phyloP scores from a whole-genome alignment of 92 coral and sea anemone genomes.

The Siderastrea radians region DNA sequence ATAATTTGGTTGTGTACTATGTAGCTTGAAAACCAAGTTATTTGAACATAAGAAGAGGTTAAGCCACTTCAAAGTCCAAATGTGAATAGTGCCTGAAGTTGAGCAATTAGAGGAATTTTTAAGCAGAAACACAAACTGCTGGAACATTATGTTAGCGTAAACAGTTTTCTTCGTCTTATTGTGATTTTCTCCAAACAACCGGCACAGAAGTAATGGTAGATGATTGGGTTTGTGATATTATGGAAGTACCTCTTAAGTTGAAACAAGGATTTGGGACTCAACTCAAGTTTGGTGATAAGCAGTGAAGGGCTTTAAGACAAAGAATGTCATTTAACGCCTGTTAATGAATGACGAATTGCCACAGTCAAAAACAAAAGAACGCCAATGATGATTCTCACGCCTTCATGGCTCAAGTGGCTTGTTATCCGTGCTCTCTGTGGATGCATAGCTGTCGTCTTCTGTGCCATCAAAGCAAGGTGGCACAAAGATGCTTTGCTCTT shows the following conservation, averaged over 20 bases:
- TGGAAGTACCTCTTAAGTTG: background rate
- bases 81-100: slow-evolving; percentile 10
- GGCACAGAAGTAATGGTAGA: background rate
- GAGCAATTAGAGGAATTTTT: background rate
- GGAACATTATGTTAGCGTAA: background rate
- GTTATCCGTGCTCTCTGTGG: background rate
- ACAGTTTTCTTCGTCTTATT: background rate
- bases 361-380: background rate
- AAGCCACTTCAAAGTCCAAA: too few species aligned
- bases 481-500: background rate
- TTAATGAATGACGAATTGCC: slow-evolving; percentile 11
- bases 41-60: too few species aligned
- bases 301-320: slow-evolving; percentile 10
- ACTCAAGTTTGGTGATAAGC: slow-evolving; percentile 3
- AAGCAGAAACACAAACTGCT: background rate
- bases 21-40: too few species aligned
- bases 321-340: slow-evolving; percentile 15
- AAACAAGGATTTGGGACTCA: slow-evolving; percentile 6
- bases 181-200: background rate
- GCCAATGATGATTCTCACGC: slow-evolving; percentile 2
- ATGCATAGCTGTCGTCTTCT: background rate
- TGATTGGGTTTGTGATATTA: background rate
- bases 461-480: slow-evolving; percentile 5
- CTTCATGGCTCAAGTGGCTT: background rate
- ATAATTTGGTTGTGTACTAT: too few species aligned